Conservation (phyloP, 2,113 vertebrate species). For the Dromaius novaehollandiae region DNA sequence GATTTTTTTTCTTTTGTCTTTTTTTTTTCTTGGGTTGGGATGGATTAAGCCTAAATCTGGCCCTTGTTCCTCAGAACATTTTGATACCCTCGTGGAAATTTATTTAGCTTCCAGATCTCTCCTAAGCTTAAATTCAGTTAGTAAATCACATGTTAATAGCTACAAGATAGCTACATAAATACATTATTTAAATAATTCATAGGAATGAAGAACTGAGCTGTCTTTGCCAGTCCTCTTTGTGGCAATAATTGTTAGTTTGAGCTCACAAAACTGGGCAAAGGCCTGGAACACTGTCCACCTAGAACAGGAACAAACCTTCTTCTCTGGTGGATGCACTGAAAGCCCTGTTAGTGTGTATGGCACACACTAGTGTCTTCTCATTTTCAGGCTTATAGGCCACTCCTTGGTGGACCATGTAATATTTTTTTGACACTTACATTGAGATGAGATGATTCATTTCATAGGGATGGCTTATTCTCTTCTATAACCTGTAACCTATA, state of each 20-base stretch:
- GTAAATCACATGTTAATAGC: not conserved
- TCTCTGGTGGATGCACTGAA: not conserved
- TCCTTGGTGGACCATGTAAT: not conserved
- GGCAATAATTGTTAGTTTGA: not conserved
- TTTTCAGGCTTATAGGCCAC: not conserved
- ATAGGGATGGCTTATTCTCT: not conserved
- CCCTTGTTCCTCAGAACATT: not conserved
- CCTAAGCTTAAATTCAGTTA: not conserved
- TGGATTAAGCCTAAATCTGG: not conserved
- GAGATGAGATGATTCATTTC: not conserved
- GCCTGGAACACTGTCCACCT: not conserved
- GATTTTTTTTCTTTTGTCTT: not conserved
- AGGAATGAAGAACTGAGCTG: not conserved
- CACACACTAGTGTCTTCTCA: not conserved
- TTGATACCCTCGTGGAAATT: not conserved
- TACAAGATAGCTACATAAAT: no score
- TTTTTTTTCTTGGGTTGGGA: not conserved
- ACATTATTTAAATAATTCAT: not conserved
- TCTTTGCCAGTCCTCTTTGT: accelerated
- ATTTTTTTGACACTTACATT: not conserved
- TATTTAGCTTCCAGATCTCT: not conserved
- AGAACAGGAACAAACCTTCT: not conserved
- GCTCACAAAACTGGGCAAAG: not conserved
- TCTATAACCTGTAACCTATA: not conserved
- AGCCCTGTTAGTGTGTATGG: not conserved